phyloP scores from a whole-genome alignment of 2,888 invertebrate species.

The Ypsolopha sequella region DNA sequence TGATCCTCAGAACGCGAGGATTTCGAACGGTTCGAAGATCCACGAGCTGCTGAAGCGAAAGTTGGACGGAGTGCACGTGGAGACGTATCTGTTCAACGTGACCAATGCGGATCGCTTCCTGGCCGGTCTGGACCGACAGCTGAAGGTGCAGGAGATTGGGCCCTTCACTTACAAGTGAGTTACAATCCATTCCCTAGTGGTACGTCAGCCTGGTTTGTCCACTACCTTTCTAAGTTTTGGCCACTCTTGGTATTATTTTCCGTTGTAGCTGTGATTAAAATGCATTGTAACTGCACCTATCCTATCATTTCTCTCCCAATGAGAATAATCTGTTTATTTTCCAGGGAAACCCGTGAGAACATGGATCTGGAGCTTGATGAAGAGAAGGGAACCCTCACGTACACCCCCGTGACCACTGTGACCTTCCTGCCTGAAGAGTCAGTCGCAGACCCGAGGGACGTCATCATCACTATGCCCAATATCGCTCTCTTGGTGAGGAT shows the following conservation, averaged over 20 bases:
- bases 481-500: conserved; percentile 77
- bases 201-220: too few relatives aligned
- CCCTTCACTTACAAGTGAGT: conserved; percentile 87
- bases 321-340: conserved; percentile 14
- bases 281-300: background rate
- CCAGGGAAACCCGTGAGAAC: conserved; percentile 76
- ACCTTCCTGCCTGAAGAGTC: conserved; percentile 75
- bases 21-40: conserved; percentile 69
- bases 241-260: too few relatives aligned
- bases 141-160: conserved; percentile 80
- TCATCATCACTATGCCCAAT: conserved; percentile 76
- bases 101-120: conserved; percentile 81
- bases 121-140: conserved; percentile 72
- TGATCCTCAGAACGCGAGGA: conserved; percentile 42
- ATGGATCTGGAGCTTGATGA: conserved; percentile 70
- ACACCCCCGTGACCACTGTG: conserved; percentile 66
- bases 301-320: background rate
- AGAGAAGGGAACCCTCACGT: conserved; percentile 74
- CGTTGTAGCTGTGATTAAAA: too few relatives aligned
- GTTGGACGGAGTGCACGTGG: conserved; percentile 74
- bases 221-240: too few relatives aligned
- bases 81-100: conserved; percentile 81
- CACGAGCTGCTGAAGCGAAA: conserved; percentile 75
- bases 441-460: conserved; percentile 70
- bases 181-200: background rate